Conservation (phyloP, 1,140 invertebrate genomes). For the Drepana arcuata region DNA sequence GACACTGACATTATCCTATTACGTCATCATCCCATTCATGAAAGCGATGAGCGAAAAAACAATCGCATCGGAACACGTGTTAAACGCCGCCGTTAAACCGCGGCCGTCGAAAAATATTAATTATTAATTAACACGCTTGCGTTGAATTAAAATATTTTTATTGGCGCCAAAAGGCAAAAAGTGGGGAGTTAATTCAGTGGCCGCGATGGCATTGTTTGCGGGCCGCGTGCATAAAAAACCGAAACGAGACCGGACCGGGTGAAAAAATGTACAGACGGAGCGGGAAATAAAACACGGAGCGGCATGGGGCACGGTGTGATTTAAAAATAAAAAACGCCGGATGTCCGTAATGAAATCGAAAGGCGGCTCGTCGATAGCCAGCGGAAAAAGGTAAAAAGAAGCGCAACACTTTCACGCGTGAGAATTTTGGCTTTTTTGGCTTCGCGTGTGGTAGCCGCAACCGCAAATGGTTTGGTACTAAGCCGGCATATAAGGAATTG, state of each 20-base stretch:
- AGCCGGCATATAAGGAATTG: no score
- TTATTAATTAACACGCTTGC: slow-evolving; percentile 64
- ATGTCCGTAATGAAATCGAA: slow-evolving; percentile 70
- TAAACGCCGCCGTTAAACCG: slow-evolving; percentile 56
- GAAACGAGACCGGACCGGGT: slow-evolving; percentile 40
- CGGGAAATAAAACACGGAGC: slow-evolving; percentile 42
- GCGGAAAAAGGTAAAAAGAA: slow-evolving; percentile 69
- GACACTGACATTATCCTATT: slow-evolving; percentile 69
- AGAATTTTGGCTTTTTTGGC: slow-evolving; percentile 65
- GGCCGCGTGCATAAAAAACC: slow-evolving; percentile 57
- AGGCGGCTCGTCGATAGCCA: slow-evolving; percentile 68
- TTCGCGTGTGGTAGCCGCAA: slow-evolving; percentile 26
- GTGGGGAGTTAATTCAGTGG: slow-evolving; percentile 64
- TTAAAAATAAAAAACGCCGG: slow-evolving; percentile 68
- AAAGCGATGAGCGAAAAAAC: slow-evolving; percentile 62
- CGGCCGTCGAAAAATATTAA: slow-evolving; percentile 64
- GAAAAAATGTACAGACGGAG: slow-evolving; percentile 55
- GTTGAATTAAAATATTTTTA: slow-evolving; percentile 70
- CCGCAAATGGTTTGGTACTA: no score
- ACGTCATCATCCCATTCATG: slow-evolving; percentile 70
- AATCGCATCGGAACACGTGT: slow-evolving; percentile 64
- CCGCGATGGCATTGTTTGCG: slow-evolving; percentile 67
- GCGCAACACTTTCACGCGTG: slow-evolving; percentile 64
- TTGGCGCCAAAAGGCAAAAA: slow-evolving; percentile 63
- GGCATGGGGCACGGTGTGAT: slow-evolving; percentile 58